Conservation (phyloP, 2,113 vertebrate species). For the Athene cunicularia region DNA sequence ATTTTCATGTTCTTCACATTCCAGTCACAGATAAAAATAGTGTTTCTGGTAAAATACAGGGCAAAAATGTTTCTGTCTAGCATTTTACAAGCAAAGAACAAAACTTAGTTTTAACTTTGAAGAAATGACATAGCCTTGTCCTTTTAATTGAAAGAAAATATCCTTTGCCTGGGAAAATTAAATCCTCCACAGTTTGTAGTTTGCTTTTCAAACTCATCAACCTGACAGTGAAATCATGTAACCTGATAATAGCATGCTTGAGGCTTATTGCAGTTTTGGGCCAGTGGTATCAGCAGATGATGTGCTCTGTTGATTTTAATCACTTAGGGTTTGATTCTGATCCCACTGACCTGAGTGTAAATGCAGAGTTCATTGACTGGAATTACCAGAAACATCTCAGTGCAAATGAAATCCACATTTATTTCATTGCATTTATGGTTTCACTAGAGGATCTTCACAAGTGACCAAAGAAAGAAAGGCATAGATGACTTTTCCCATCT, state of each 20-base stretch:
- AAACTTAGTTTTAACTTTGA: conserved; percentile 33
- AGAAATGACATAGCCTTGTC: conserved; percentile 14
- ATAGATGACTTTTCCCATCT: not conserved
- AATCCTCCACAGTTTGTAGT: conserved; percentile 54
- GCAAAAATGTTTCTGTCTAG: not conserved
- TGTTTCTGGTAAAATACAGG: not conserved
- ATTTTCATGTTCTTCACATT: not conserved
- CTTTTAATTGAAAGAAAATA: conserved; percentile 67
- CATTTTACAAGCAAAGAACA: not conserved
- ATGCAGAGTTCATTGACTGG: not conserved
- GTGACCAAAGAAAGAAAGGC: conserved; percentile 20
- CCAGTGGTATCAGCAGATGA: conserved; percentile 56
- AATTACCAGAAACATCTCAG: not conserved
- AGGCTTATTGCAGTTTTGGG: conserved; percentile 61
- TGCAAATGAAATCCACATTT: not conserved
- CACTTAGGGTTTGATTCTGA: conserved; percentile 29
- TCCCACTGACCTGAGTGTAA: not conserved
- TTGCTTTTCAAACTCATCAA: conserved; percentile 59
- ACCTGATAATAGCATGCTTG: conserved; percentile 68
- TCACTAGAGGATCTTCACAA: conserved; percentile 20
- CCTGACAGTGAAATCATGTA: conserved; percentile 62
- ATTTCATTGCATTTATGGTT: not conserved
- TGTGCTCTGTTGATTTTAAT: conserved; percentile 73
- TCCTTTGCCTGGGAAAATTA: conserved; percentile 54
- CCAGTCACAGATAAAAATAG: not conserved